A percentile compares a stretch with the other conserved stretches of the same genome.
These are phyloP conservation scores for Corythornis vintsioides DNA, from an alignment of 2,113 vertebrate genomes.

Conservation along the genomic window DNA sequence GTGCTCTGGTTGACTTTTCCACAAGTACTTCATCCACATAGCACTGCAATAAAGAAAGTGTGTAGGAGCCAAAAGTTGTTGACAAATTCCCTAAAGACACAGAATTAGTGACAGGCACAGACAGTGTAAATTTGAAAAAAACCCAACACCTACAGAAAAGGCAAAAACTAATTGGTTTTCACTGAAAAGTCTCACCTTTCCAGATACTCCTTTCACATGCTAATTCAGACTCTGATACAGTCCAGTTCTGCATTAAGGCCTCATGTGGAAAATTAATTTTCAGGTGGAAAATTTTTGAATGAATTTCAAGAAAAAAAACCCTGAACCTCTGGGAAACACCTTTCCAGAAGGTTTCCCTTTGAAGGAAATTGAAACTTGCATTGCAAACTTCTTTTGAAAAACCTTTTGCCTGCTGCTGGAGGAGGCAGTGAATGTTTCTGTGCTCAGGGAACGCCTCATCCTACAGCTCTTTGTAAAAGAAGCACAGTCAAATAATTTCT, in stretches of 20 bases:
- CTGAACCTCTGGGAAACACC: background rate
- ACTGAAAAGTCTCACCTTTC: background rate
- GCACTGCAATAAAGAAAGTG: fast-evolving
- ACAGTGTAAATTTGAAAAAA: background rate
- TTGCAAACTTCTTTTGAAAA: background rate
- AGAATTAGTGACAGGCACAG: background rate
- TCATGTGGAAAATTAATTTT: background rate
- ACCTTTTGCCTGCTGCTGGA: background rate
- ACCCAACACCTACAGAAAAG: background rate
- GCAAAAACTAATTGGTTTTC: background rate
- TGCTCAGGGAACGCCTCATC: background rate
- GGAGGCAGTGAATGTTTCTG: background rate
- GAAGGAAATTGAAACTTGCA: background rate
- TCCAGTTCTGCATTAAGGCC: background rate
- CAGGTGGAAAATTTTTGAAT: background rate
- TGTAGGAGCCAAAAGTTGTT: background rate
- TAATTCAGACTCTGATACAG: no score
- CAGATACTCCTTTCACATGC: background rate
- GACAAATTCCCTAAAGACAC: background rate
- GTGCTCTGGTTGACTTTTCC: background rate
- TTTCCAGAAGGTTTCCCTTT: background rate
- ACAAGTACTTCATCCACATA: background rate
- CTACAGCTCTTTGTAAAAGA: background rate
- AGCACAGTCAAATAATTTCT: background rate
- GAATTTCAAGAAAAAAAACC: background rate